Evolutionary conservation across 2,113 vertebrate species (phyloP), one percentile per base, ranked within the genome.

Genomic region (Actenoides hombroni): DNA sequence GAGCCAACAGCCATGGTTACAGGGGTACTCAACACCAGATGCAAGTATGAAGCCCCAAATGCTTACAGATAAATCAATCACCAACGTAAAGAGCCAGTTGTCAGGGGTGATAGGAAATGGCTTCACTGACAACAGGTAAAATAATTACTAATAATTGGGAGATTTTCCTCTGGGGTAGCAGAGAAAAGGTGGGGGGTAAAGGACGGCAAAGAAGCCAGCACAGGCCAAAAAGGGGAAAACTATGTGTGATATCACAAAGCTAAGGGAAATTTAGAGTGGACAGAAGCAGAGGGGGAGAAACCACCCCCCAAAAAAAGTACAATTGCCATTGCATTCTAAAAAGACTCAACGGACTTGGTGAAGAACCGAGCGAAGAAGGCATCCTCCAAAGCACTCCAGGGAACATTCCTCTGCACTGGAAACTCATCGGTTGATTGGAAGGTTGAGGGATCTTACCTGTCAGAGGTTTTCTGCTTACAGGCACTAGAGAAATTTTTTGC

Each of bases 21-120:
- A 86, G 54, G 8, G 14, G 1, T 14, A 44, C 10, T 24, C 31
- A 39, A 44, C 2, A 15, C 29, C 3, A 9, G 2, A 25, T 0
- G 2, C 16, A 57, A 64, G 12, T 5, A 25, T 7, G 28, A 65
- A 80, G 23, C 10, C 46, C 40, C 19, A 53, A 90, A 46, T 70
- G 67, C 63, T 48, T 18, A 2, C 46, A 20, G 19, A 46, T 46
- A 46, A 46, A 46, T 46, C 17, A 19, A 44, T 16, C 14, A 73
- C 10, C 15, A 46, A 80, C 88, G 67, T 8, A 12, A 64, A 68
- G 12, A 25, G 28, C 17, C 65, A 53, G 1, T 24, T 73, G n/a
- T n/a, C 26, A 11, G 4, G 7, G 29, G 14, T 39, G 60, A 20
- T 5, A 37, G 33, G n/a, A 67, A 61, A 5, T 5, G 63, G 16